Evolutionary conservation across 1,140 invertebrate species (phyloP), one percentile per base, ranked within the genome.

Genomic region (Phthorimaea operculella): DNA sequence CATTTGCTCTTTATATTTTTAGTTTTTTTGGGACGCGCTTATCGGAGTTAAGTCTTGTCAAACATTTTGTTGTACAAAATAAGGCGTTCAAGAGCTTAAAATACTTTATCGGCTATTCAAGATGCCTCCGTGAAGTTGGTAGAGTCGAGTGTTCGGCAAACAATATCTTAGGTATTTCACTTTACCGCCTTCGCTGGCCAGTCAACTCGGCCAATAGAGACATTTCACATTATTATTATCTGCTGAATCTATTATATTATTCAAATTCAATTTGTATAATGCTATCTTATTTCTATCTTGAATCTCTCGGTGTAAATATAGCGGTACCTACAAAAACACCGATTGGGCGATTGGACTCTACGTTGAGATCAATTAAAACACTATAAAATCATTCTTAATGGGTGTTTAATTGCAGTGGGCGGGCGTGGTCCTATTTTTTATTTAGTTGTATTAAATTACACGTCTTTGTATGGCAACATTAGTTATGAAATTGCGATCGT

Each of bases 131-230:
- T n/a, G 36, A n/a, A 39, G 8, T 3, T 9, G 8, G 36, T 39
- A 10, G 36, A 12, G 10, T 9, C 36, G 36, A 39, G 36, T 39
- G 36, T 39, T 39, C 36, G 8, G 8, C 36, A 9, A 39, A 39
- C 36, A 39, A 39, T 39, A 39, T 39, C 36, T 39, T 39, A n/a
- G n/a, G n/a, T n/a, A 39, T 39, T 39, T 39, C 36, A 39, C n/a
- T 39, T 9, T 39, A 39, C 8, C 36, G 36, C 10, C 36, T 10
- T 10, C 36, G 10, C 10, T 39, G n/a, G 36, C n/a, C 36, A n/a
- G 10, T 39, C 4, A 39, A 39, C 36, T 39, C 10, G n/a, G 21
- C 21, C 10, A 12, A 39, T 39, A 39, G 36, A 39, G 36, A 39
- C 36, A 39, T 39, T n/a, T n/a, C 10, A 39, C 36, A n/a, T 28